Evolutionary conservation across 2,113 vertebrate species (phyloP).

Genomic region (Apteryx mantelli): DNA sequence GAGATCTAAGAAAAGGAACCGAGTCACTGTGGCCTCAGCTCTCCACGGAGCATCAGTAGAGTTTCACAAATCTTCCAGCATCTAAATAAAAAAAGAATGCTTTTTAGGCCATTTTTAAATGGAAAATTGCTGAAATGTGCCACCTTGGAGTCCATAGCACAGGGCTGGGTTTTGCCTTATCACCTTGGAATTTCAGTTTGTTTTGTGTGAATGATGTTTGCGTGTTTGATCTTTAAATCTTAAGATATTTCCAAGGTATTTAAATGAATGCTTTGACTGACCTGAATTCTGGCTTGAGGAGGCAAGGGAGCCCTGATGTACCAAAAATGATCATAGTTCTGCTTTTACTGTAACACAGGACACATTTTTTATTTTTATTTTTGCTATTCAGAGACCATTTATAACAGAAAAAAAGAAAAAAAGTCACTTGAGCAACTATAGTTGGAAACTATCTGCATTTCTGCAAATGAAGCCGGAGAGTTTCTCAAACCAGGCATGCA

Average conservation of each 20-base stretch:
- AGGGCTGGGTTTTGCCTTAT: background rate
- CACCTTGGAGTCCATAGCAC: rapidly evolving
- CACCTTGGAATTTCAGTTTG: rapidly evolving
- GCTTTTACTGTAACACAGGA: background rate
- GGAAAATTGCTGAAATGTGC: background rate
- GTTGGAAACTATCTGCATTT: background rate
- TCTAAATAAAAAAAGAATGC: background rate
- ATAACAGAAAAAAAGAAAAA: background rate
- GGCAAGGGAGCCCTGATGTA: background rate
- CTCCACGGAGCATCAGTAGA: rapidly evolving
- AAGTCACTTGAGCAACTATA: background rate
- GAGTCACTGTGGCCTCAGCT: background rate
- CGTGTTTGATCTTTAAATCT: background rate
- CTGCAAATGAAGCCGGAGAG: background rate
- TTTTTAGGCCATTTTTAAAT: background rate
- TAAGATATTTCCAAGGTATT: background rate
- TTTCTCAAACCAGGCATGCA: background rate
- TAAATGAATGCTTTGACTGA: too few relatives aligned
- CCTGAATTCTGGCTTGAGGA: background rate
- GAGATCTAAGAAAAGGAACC: background rate
- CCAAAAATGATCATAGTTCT: background rate
- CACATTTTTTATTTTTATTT: background rate
- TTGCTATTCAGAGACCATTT: background rate
- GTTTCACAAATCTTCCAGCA: background rate
- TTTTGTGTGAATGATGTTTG: background rate